Base-by-base conservation (phyloP, 2,797 vertebrate species). In the Saxicola maurus region DNA sequence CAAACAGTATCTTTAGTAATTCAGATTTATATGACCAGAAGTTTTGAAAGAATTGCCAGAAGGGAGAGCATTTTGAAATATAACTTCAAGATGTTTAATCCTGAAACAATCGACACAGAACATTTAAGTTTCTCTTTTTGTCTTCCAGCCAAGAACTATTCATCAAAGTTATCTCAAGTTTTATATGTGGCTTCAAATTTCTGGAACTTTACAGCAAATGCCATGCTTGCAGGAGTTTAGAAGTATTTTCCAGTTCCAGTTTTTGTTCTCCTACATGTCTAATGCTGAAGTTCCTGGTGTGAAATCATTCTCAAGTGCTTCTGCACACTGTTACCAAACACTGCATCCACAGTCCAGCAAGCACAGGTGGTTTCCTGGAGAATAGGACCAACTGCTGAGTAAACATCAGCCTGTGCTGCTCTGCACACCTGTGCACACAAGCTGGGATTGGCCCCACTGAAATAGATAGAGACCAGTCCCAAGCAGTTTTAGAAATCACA, bases 11-110 rank as follows among this genome's bases (percentile, higher is more conserved):
- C 89, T 91, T 76, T 80, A 82, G 38, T 86, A 91, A 93, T 31
- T 93, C 33, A 51, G 46, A 56, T 89, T 93, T 85, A 27, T 75
- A 49, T 49, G 85, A 87, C 91, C 89, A 95, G 71, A 95, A 94
- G 38, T 91, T 89, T 86, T 35, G 56, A 93, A 56, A 56, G 74
- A 91, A 83, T 64, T 91, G 92, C 91, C 94, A 94, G 92, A 93
- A 84, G 86, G 87, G 74, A 95, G 67, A 93, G 67, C 48, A 87
- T 94, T 93, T 92, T 86, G 91, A 84, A 91, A 86, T 46, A 82
- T 51, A 90, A 86, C 66, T 74, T 88, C 86, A 88, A 91, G 86
- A 93, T 83, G 78, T 65, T 90, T 88, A 90, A 67, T 93, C 62
- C 74, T 75, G 48, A 91, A 94, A 81, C 86, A 80, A 81, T 93